These are phyloP conservation scores for Drosophila erecta DNA, from an alignment of 1,140 invertebrate genomes.

Conservation along the genomic window DNA sequence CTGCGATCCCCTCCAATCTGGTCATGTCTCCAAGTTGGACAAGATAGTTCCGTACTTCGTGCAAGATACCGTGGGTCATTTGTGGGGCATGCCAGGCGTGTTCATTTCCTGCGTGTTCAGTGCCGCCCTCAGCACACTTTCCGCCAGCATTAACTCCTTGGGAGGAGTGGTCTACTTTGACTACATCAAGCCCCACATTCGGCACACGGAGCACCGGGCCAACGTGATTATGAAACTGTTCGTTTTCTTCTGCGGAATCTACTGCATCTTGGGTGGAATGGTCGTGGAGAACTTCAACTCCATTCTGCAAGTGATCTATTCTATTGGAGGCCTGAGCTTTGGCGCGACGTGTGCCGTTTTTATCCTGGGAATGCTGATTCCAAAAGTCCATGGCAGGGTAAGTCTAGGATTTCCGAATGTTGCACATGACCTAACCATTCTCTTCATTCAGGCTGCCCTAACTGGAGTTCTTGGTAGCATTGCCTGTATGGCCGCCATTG, in stretches of 20 bases:
- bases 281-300: conserved; percentile 87
- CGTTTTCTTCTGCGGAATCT: conserved; percentile 86
- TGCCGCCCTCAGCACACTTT: conserved; percentile 90
- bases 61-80: conserved; percentile 87
- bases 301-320: conserved; percentile 87
- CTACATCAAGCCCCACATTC: conserved; percentile 85
- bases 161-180: conserved; percentile 91
- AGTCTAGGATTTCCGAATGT: conserved; percentile 22
- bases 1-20: conserved; percentile 88
- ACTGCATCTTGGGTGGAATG: conserved; percentile 87
- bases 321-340: conserved; percentile 87
- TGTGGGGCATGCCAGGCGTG: conserved; percentile 87
- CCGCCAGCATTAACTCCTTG: conserved; percentile 90
- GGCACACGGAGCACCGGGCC: conserved; percentile 86
- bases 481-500: conserved; percentile 89
- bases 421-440: background rate
- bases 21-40: conserved; percentile 83
- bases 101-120: conserved; percentile 90
- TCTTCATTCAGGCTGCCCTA: conserved; percentile 85
- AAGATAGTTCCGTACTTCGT: conserved; percentile 88
- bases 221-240: conserved; percentile 88
- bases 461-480: conserved; percentile 88
- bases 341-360: conserved; percentile 91
- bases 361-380: conserved; percentile 90
- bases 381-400: conserved; percentile 88